A percentile compares a stretch with the other conserved stretches of the same genome.
Conservation (phyloP, 2,888 invertebrate species). For the Periphyllus acericola region DNA sequence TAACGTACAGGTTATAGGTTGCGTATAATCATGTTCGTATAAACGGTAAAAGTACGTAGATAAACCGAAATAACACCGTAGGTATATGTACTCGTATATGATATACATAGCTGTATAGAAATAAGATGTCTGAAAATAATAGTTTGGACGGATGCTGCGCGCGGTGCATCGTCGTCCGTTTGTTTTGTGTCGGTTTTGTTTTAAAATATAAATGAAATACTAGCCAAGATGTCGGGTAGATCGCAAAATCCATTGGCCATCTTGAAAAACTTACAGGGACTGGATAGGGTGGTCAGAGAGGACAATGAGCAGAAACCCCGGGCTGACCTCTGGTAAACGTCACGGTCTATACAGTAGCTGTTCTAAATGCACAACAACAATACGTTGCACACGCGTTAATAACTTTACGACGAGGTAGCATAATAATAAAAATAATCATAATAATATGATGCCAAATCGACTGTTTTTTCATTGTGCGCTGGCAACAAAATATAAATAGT, state of each 20-base stretch:
- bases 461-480: not conserved
- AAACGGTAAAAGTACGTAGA: not conserved
- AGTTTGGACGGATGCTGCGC: not conserved
- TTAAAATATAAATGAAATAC: slow-evolving; percentile 26
- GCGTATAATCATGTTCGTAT: not conserved
- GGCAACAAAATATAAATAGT: not conserved
- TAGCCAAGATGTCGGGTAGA: slow-evolving; percentile 56
- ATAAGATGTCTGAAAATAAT: not conserved
- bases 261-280: slow-evolving; percentile 57
- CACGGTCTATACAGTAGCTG: slow-evolving; percentile 37
- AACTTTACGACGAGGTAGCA: not conserved
- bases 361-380: slow-evolving; percentile 43
- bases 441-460: not conserved
- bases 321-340: slow-evolving; percentile 26
- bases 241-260: slow-evolving; percentile 57
- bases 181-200: not conserved
- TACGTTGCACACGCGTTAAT: not conserved
- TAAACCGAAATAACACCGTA: not conserved
- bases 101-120: not conserved
- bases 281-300: slow-evolving; percentile 44
- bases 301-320: slow-evolving; percentile 53
- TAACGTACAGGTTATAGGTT: not conserved
- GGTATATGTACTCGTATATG: too few species aligned
- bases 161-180: too few species aligned
- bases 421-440: not conserved